Percentiles rank a stretch among this genome's conserved stretches.
Conservation (phyloP, 2,797 vertebrate genomes). For the Sebastes variabilis region DNA sequence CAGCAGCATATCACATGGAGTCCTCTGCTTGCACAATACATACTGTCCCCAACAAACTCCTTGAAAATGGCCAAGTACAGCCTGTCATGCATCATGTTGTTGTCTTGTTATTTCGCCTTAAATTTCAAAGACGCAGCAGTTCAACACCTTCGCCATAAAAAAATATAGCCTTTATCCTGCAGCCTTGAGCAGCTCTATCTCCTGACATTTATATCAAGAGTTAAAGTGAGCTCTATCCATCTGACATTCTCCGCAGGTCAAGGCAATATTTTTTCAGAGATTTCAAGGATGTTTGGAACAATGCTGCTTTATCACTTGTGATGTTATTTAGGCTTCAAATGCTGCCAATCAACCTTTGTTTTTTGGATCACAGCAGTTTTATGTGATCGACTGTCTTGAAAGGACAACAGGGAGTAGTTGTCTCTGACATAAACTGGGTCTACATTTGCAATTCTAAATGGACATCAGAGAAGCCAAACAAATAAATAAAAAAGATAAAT, state of each 20-base stretch:
- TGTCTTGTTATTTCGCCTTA: slow-evolving; percentile 44
- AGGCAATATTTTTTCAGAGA: slow-evolving; percentile 38
- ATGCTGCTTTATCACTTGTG: not conserved
- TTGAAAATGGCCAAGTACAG: slow-evolving; percentile 9
- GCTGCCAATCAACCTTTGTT: not conserved
- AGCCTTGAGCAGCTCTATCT: slow-evolving; percentile 26
- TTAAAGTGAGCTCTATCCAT: slow-evolving; percentile 44
- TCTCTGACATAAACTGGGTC: not conserved
- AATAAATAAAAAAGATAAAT: not conserved
- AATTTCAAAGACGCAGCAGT: slow-evolving; percentile 50
- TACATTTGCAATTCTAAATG: not conserved
- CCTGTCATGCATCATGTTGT: slow-evolving; percentile 29
- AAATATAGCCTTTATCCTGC: slow-evolving; percentile 19
- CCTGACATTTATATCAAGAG: slow-evolving; percentile 62
- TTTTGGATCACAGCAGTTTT: not conserved
- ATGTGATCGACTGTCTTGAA: slow-evolving; percentile 15
- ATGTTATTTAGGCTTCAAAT: not conserved
- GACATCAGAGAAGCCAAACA: not conserved
- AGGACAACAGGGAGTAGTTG: not conserved
- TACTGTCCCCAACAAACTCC: slow-evolving; percentile 21
- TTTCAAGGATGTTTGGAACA: slow-evolving; percentile 26
- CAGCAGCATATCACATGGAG: slow-evolving; percentile 22
- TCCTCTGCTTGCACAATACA: slow-evolving; percentile 10
- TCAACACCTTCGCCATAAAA: slow-evolving; percentile 40
- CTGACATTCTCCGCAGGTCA: slow-evolving; percentile 52